Evolutionary conservation across 1,140 invertebrate species (phyloP), one percentile per base, ranked within the genome.

Genomic region (Drosophila bocqueti): DNA sequence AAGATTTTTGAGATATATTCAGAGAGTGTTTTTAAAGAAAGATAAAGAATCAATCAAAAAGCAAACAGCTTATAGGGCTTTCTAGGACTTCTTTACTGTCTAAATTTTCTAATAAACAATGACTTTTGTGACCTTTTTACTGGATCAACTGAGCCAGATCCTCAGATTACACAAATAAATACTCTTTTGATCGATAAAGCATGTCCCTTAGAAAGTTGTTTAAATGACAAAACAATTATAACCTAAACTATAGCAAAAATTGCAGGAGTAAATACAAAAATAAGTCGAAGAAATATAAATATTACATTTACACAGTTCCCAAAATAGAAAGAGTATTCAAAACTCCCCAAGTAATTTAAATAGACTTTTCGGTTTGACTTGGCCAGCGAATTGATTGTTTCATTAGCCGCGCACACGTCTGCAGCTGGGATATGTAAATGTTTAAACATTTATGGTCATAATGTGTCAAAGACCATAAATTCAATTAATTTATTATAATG

Each of bases 401-500:
- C 65, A 79, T 85, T 90, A 85, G 62, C 62, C 29, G 47, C 61
- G 61, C 81, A 76, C 79, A 66, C 76, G 68, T 73, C 43, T 50
- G 60, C 45, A 34, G 40, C 46, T 52, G 38, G 46, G 24, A 65
- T 74, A 83, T 73, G 80, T 49, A 77, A 73, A 89, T 83, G 61
- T 57, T 72, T 64, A 50, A 89, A 67, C 85, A 61, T 82, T 84
- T 90, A 91, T 91, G 85, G 79, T 50, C 85, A 90, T 90, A 85
- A 90, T 85, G 86, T 90, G 85, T 83, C 80, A 90, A 91, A 81
- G 82, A 74, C 46, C 84, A 81, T 92, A 92, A 92, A 89, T 79
- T 89, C 80, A 85, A 92, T 87, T 91, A 92, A 92, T 92, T 92
- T 92, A 92, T 92, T 90, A 79, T 81, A 79, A 77, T 81, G 71